Base-by-base conservation (phyloP, 1,140 invertebrate species). In the Sycophila sp. region DNA sequence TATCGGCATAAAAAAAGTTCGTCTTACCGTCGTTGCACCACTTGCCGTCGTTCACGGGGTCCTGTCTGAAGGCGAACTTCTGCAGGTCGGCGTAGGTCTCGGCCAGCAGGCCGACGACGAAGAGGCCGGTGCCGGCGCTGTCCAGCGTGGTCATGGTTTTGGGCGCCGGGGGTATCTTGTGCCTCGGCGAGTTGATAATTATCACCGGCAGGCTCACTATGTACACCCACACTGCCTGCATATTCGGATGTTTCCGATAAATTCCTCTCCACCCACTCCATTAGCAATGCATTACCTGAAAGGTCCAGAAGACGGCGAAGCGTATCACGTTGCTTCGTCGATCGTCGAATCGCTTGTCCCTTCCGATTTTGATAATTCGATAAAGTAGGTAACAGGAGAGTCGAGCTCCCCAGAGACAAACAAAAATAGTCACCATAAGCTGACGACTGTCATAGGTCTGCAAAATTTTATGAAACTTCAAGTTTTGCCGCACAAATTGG, bases 161-260 rank as follows among this genome's bases (percentile, higher is more conserved):
- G 2, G 92, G 92, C 4, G 92, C 90, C 40, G 90, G 88, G 2
- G 92, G 92, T 73, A 91, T 91, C 19, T 92, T 90, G 80, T 94
- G 91, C 65, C 91, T 87, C n/a, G 94, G 92, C 0, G 95, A 95
- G 83, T 97, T 97, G 30, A 96, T 92, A 60, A 96, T 94, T 51
- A 97, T 96, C 15, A 97, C 94, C 26, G 95, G 94, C 64, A 97
- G 86, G 85, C 94, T 96, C 2, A 97, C 95, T 10, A 94, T 87
- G 76, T 94, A 96, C n/a, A 96, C 95, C 96, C 96, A 97, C 45
- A 96, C 85, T 45, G 94, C 95, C 93, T 97, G 75, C n/a, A n/a
- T n/a, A n/a, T n/a, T 86, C 79, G 75, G 38, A n/a, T n/a, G n/a
- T n/a, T n/a, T n/a, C n/a, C n/a, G n/a, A n/a, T n/a, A n/a, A n/a